These are phyloP conservation scores for Mallotus villosus DNA, from an alignment of 2,797 vertebrate species.

Conservation along the genomic window DNA sequence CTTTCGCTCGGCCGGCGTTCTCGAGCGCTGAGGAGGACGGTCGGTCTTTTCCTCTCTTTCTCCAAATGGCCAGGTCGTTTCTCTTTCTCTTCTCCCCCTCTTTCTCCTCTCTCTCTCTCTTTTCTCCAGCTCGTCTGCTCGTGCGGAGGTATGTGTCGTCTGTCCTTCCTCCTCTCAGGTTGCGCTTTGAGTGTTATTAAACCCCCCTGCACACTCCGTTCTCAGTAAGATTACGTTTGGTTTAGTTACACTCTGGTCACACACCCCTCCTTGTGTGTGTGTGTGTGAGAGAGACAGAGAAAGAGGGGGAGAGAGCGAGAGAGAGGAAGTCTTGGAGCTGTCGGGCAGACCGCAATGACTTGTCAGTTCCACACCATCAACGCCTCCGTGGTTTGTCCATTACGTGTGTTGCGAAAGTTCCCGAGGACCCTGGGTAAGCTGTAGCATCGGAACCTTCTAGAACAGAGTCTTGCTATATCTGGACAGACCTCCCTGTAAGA, in stretches of 20 bases:
- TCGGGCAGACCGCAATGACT: slow-evolving; percentile 61
- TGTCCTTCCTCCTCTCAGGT: slow-evolving; percentile 1
- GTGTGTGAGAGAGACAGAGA: not conserved
- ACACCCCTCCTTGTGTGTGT: not conserved
- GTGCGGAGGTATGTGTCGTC: not conserved
- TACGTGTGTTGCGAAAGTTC: not conserved
- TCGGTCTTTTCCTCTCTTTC: slow-evolving; percentile 4
- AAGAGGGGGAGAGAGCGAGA: slow-evolving; percentile 20
- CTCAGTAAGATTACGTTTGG: not conserved
- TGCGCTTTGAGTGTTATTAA: not conserved
- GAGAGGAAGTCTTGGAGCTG: slow-evolving; percentile 63
- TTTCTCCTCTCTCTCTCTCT: not conserved
- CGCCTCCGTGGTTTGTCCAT: not conserved
- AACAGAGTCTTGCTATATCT: not conserved
- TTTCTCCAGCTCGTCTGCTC: not conserved
- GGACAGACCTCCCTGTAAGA: not conserved
- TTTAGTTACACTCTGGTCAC: not conserved
- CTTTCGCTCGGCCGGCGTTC: slow-evolving; percentile 3
- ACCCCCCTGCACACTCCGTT: not conserved
- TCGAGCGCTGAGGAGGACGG: not conserved
- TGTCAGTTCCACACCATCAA: slow-evolving; percentile 14
- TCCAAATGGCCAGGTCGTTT: not conserved
- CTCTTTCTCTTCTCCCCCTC: not conserved
- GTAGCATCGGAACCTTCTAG: not conserved
- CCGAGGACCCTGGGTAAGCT: not conserved